These are phyloP conservation scores for Microplitis manilae DNA, from an alignment of 2,888 invertebrate species.

Conservation along the genomic window DNA sequence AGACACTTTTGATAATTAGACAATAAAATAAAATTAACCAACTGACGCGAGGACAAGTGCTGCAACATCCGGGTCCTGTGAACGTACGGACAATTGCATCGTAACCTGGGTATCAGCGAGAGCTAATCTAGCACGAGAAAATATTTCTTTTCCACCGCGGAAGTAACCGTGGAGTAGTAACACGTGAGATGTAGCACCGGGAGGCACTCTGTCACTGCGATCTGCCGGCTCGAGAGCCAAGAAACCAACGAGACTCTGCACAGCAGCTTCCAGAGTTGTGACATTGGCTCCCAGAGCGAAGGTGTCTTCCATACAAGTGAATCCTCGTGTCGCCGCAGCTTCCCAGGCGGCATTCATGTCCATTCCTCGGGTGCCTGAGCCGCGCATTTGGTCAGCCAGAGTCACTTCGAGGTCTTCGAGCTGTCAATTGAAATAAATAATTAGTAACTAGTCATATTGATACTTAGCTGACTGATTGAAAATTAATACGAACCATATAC, in stretches of 20 bases:
- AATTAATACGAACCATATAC: slow-evolving; percentile 78
- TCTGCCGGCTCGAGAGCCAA: slow-evolving; percentile 90
- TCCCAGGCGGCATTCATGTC: slow-evolving; percentile 79
- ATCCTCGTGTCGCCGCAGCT: slow-evolving; percentile 74
- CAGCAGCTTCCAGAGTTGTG: slow-evolving; percentile 85
- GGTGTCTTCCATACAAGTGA: slow-evolving; percentile 89
- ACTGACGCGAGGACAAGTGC: slow-evolving; percentile 90
- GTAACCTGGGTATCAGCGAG: slow-evolving; percentile 88
- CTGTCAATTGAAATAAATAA: slow-evolving; percentile 63
- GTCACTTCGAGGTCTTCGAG: slow-evolving; percentile 93
- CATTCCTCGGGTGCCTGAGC: slow-evolving; percentile 73
- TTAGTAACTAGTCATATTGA: not conserved
- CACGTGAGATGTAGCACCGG: slow-evolving; percentile 87
- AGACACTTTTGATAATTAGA: not conserved
- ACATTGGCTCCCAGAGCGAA: slow-evolving; percentile 87
- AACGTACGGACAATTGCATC: slow-evolving; percentile 93
- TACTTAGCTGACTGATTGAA: not conserved
- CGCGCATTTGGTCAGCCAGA: slow-evolving; percentile 88
- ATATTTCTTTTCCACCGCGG: slow-evolving; percentile 90
- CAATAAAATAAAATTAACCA: slow-evolving; percentile 74
- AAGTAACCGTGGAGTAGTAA: slow-evolving; percentile 89
- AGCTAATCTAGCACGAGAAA: slow-evolving; percentile 88
- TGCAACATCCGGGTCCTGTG: slow-evolving; percentile 87
- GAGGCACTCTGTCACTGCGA: slow-evolving; percentile 85
- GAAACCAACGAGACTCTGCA: slow-evolving; percentile 86